Evolutionary conservation across 2,113 vertebrate species (phyloP).

Genomic region (Nothoprocta pentlandii): DNA sequence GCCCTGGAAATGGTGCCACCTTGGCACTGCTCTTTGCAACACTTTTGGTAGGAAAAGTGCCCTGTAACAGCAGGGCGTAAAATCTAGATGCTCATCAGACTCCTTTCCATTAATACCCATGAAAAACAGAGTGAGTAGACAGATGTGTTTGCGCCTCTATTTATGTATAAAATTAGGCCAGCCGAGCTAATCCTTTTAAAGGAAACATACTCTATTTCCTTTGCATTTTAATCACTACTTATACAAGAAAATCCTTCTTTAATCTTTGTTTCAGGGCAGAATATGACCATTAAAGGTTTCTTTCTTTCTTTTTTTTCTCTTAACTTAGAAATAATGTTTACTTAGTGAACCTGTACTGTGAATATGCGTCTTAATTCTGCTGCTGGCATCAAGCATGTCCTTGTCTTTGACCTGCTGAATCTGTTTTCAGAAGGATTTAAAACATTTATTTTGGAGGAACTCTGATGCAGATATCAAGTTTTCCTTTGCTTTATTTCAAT

Average conservation of each 20-base stretch:
- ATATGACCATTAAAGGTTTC: background rate
- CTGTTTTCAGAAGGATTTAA: background rate
- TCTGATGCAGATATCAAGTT: background rate
- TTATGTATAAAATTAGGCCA: background rate
- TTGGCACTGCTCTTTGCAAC: conserved; percentile 6
- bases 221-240: background rate
- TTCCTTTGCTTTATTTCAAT: background rate
- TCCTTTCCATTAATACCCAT: background rate
- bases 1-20: conserved; percentile 12
- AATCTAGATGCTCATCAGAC: background rate
- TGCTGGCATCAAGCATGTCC: background rate
- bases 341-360: background rate
- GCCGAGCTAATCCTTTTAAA: background rate
- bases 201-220: background rate
- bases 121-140: background rate
- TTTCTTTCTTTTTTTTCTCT: background rate
- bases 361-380: background rate
- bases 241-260: background rate
- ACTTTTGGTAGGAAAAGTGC: background rate
- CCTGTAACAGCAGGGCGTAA: background rate
- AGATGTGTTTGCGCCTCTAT: background rate
- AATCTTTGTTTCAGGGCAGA: background rate
- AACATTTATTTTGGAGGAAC: background rate
- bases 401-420: conserved; percentile 16
- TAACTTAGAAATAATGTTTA: background rate